Percentiles rank a stretch among this genome's conserved stretches.
Conservation (phyloP, 2,113 vertebrate genomes). For the Puma concolor region DNA sequence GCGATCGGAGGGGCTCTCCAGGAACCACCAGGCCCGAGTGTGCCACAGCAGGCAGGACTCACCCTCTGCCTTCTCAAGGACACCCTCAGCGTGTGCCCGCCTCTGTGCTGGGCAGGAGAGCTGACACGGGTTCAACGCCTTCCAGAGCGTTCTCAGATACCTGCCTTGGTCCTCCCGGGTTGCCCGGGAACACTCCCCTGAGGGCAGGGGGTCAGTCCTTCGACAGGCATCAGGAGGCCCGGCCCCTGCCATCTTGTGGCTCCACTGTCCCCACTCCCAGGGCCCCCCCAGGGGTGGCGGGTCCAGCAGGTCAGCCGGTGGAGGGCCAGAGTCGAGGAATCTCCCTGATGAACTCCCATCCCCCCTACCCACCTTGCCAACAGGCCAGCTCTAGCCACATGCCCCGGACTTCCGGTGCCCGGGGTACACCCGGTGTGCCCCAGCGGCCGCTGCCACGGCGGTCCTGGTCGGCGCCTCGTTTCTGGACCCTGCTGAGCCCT, state of each 20-base stretch:
- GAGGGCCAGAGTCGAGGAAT: background rate
- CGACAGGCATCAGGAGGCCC: background rate
- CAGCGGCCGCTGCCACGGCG: background rate
- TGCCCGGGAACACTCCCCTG: background rate
- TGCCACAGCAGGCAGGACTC: background rate
- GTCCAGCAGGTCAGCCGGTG: rapidly evolving
- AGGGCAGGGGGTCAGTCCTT: background rate
- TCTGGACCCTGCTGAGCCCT: background rate
- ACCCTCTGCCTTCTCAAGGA: background rate
- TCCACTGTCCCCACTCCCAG: background rate
- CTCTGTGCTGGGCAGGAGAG: rapidly evolving
- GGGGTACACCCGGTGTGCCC: rapidly evolving
- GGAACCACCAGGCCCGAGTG: no score
- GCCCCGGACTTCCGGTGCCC: background rate
- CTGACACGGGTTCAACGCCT: rapidly evolving
- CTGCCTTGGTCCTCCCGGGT: background rate
- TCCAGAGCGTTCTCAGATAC: background rate
- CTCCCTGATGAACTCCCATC: rapidly evolving
- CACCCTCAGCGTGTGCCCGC: rapidly evolving
- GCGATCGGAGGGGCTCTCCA: rapidly evolving
- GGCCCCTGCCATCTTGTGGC: rapidly evolving
- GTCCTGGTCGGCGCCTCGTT: no score
- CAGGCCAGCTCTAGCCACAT: background rate
- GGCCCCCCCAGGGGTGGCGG: background rate
- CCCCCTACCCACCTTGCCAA: background rate